phyloP scores from a whole-genome alignment of 2,888 invertebrate genomes.

The Aphodius sticticus region DNA sequence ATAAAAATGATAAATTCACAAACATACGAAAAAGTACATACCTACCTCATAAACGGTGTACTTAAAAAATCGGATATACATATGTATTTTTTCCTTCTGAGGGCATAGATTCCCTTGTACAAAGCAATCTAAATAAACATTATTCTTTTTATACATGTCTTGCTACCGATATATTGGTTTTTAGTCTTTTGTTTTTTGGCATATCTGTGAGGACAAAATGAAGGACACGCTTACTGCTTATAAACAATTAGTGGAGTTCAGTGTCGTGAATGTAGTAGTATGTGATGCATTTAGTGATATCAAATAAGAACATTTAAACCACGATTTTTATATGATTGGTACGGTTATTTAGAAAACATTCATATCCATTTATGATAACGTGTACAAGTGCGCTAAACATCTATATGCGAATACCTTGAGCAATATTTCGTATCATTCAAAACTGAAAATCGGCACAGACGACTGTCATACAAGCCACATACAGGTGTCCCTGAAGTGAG shows the following conservation, averaged over 20 bases:
- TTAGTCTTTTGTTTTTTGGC: not conserved
- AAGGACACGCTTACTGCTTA: not conserved
- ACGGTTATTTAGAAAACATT: not conserved
- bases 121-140: not conserved
- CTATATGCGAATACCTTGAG: not conserved
- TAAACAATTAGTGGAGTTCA: not conserved
- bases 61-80: not conserved
- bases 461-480: not conserved
- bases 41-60: not conserved
- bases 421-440: not conserved
- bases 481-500: not conserved
- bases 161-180: not conserved
- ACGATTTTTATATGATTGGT: not conserved
- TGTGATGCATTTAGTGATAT: not conserved
- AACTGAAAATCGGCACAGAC: not conserved
- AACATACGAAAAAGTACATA: not conserved
- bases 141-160: not conserved
- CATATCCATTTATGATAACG: not conserved
- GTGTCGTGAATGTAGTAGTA: not conserved
- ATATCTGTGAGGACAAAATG: not conserved
- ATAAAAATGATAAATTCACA: not conserved
- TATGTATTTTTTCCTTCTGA: not conserved
- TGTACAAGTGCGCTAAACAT: not conserved
- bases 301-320: not conserved
- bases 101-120: not conserved